Conservation (phyloP, 2,888 invertebrate genomes). For the Hypena proboscidalis region DNA sequence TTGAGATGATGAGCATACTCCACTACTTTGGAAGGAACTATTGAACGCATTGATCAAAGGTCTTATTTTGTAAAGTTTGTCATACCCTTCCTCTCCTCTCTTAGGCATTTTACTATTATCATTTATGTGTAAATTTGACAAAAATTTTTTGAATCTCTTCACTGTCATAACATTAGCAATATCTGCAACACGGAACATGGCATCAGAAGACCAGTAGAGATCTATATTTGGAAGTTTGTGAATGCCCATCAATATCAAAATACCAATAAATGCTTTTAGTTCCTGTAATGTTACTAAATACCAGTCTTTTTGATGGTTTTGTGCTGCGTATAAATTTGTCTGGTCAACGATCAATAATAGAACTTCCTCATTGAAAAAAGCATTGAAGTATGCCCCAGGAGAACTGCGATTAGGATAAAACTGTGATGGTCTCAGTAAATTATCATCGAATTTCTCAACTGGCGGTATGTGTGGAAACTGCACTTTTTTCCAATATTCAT, state of each 20-base stretch:
- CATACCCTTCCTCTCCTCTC: slow-evolving; percentile 15
- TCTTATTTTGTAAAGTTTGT: slow-evolving; percentile 15
- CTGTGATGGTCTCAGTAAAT: slow-evolving; percentile 13
- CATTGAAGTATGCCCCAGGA: slow-evolving; percentile 18
- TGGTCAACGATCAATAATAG: slow-evolving; percentile 8
- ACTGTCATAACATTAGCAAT: slow-evolving; percentile 13
- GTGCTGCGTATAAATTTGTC: slow-evolving; percentile 12
- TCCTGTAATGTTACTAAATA: slow-evolving; percentile 10
- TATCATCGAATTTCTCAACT: slow-evolving; percentile 17
- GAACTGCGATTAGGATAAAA: slow-evolving; percentile 16
- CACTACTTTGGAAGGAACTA: slow-evolving; percentile 10
- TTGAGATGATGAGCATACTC: slow-evolving; percentile 8
- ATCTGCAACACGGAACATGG: slow-evolving; percentile 8
- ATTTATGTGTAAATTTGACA: slow-evolving; percentile 20
- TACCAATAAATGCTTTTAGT: slow-evolving; percentile 13
- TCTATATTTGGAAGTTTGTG: slow-evolving; percentile 8
- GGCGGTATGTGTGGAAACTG: slow-evolving; percentile 15
- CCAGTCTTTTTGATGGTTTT: slow-evolving; percentile 18
- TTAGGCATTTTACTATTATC: slow-evolving; percentile 23
- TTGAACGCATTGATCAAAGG: slow-evolving; percentile 13
- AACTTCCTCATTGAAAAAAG: slow-evolving; percentile 6
- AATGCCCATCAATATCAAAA: slow-evolving; percentile 12
- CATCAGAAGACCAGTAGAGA: slow-evolving; percentile 16
- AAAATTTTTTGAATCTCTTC: slow-evolving; percentile 13
- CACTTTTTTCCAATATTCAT: slow-evolving; percentile 14